Evolutionary conservation across 2,888 invertebrate species (phyloP).

Genomic region (Agonopterix subpropinquella): DNA sequence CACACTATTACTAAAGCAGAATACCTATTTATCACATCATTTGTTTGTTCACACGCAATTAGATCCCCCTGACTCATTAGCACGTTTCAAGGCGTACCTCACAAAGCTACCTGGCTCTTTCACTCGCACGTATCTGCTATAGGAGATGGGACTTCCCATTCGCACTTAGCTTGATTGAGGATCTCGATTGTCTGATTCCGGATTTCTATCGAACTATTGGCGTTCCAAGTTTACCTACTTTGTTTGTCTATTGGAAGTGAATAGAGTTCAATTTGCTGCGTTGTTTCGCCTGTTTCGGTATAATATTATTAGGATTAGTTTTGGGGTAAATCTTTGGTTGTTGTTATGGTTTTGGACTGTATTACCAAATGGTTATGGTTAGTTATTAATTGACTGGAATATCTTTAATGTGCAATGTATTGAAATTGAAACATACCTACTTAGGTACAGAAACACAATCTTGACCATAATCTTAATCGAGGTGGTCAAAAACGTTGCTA

Average conservation of each 20-base stretch:
- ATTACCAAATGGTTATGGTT: too few relatives aligned
- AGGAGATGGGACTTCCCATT: slow-evolving; percentile 11
- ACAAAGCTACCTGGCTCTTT: slow-evolving; percentile 30
- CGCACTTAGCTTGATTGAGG: slow-evolving; percentile 50
- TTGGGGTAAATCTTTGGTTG: too few relatives aligned
- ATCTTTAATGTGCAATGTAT: too few relatives aligned
- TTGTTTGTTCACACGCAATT: slow-evolving; percentile 70
- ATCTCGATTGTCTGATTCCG: slow-evolving; percentile 53
- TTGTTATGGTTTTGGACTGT: too few relatives aligned
- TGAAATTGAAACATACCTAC: too few relatives aligned
- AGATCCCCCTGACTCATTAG: slow-evolving; percentile 68
- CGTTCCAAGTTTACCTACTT: slow-evolving; percentile 47
- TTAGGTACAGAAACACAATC: too few relatives aligned
- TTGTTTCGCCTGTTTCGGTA: too few relatives aligned
- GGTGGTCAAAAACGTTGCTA: too few relatives aligned
- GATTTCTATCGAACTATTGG: slow-evolving; percentile 55
- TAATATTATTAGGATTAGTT: too few relatives aligned
- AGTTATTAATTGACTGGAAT: too few relatives aligned
- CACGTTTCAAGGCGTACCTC: slow-evolving; percentile 36
- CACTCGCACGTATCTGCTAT: slow-evolving; percentile 21
- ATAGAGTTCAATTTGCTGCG: background rate
- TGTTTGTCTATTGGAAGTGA: slow-evolving; percentile 12
- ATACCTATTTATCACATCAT: slow-evolving; percentile 60
- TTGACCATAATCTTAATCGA: too few relatives aligned
- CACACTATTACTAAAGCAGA: slow-evolving; percentile 18